Evolutionary conservation across 2,113 vertebrate genomes (phyloP), one percentile per base, ranked within the genome.

Genomic region (Chionis minor): DNA sequence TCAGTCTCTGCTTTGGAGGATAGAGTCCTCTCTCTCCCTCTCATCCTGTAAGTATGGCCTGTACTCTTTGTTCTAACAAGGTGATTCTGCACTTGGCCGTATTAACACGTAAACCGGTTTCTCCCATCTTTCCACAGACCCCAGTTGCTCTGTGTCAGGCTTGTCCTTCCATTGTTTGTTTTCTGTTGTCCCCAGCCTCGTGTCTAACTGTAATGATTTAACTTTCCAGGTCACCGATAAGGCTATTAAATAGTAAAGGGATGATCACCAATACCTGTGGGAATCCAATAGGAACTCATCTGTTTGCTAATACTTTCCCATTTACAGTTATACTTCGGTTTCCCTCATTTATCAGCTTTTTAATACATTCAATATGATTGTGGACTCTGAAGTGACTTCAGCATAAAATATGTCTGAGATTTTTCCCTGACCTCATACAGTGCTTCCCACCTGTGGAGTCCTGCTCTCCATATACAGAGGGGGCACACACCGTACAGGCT

Each of bases 1-100:
- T 95, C 85, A 82, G 65, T 96, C 84, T 95, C 78, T 95, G 28
- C 94, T 96, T 94, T 1, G 58, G 92, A 97, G 96, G 95, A 97
- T 95, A 97, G 95, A 97, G 96, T 96, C 97, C 95, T 96, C 95
- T 95, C 97, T 95, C 95, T 97, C 95, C 97, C 95, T 93, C 94
- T 96, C 92, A 92, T 95, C 79, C 89, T 97, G 95, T 97, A 92
- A 97, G 92, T 95, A 96, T 23, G 27, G 84, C 73, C 91, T 75
- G 18, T 59, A 65, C 95, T 94, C 70, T 75, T 89, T 71, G 18
- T 80, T 82, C 26, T 91, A 8, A 21, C n/a, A 12, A 49, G 38
- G 20, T 33, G 22, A 12, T 69, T 85, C 89, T 90, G 18, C 67
- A 21, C 22, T 66, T 86, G 87, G 87, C 78, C 84, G 49, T 90